Evolutionary conservation across 2,797 vertebrate species (phyloP), one percentile per base, ranked within the genome.

Genomic region (Helostoma temminkii): DNA sequence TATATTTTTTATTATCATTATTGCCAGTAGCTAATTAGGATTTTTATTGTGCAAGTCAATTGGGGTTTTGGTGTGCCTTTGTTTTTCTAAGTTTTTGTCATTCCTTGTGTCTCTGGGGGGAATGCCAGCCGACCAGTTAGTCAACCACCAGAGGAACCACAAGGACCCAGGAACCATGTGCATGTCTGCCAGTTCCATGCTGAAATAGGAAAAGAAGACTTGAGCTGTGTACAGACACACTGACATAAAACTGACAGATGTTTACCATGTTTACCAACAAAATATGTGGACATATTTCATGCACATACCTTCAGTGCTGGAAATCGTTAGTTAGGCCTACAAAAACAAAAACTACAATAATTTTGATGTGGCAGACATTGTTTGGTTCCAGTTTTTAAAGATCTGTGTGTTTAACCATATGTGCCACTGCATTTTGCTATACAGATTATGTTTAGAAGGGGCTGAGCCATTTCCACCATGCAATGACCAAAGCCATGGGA

Each of bases 1-100:
- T 83, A 82, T 90, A 89, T 93, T 93, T n/a, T 93, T 91, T 91
- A 92, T 91, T 85, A 88, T 92, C 87, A 91, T 92, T 90, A 93
- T 92, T 84, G 83, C 85, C 83, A 86, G 85, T 87, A 88, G 90
- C 91, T 93, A 92, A 93, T 94, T 92, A 88, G 83, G 72, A 66
- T 89, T 93, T 66, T 93, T 92, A 92, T 90, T 89, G 91, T 85
- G 74, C 72, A 82, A 91, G 83, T 88, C 84, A 64, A 88, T 84
- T 89, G 78, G 74, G 80, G 81, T 85, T 88, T 88, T 88, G 86
- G 86, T 90, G 77, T 63, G 78, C 75, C 83, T 91, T 91, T 90
- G 87, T 92, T 92, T 92, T 89, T 80, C 71, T 74, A 89, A 85
- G 90, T 91, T 92, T 93, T 91, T 91, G 88, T 92, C 90, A 91